Conservation (phyloP, 2,113 vertebrate genomes). For the Haliaeetus leucogaster region DNA sequence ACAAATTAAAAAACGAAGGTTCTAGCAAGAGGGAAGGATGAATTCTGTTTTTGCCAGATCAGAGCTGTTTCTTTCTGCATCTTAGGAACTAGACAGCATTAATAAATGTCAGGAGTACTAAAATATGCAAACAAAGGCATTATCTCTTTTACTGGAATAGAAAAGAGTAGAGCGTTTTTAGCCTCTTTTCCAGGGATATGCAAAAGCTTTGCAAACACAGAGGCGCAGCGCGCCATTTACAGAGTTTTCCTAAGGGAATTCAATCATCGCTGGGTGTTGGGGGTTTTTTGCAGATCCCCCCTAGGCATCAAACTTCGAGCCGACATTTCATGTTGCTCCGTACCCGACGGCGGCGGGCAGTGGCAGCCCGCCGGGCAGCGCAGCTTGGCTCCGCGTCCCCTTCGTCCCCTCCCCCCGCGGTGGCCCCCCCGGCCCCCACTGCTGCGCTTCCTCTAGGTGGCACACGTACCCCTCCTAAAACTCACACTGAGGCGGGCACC, state of each 20-base stretch:
- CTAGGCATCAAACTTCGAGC: no score
- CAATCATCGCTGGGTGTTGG: rapidly evolving
- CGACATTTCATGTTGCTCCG: background rate
- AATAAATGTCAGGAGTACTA: background rate
- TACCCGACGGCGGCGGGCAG: no score
- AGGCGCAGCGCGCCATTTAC: background rate
- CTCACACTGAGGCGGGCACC: rapidly evolving
- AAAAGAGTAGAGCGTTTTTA: background rate
- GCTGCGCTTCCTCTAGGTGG: constrained; percentile 15
- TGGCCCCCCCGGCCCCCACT: no score
- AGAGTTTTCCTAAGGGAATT: background rate
- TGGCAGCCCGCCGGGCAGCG: background rate
- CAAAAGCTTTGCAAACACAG: background rate
- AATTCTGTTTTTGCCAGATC: background rate
- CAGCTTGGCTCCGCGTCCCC: no score
- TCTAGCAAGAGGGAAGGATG: background rate
- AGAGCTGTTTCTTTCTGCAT: background rate
- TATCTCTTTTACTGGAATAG: background rate
- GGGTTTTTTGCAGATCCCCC: background rate
- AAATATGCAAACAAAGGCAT: background rate
- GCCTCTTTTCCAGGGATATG: background rate
- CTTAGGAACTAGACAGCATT: background rate
- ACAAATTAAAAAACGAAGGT: background rate
- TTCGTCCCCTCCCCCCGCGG: no score
- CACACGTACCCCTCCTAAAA: background rate